Base-by-base conservation (phyloP, 2,888 invertebrate species). In the Sinohyriopsis cumingii region DNA sequence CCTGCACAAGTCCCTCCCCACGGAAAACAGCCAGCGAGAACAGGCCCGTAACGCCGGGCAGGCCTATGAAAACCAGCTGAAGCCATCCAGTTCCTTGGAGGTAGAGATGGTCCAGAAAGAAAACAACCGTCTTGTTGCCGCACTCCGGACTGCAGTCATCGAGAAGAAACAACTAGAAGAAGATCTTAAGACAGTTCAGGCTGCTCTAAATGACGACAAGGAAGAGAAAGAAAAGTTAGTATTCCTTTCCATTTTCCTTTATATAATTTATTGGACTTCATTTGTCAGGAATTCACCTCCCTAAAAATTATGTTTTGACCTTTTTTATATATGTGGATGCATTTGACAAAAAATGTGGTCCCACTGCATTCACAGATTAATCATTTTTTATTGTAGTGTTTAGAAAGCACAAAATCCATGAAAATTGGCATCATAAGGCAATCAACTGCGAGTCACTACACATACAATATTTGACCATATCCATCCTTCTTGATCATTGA, bases 1-100 rank as follows among this genome's bases (percentile, higher is more conserved):
- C 77, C 76, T 86, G 65, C 84, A 86, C 80, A 85, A 86, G 78
- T 85, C 85, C 67, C 79, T 86, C 76, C 75, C 84, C 67, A 72
- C 77, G 69, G 85, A 86, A 67, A 78, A 81, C 64, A 75, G 78
- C 74, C 64, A 76, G 63, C 72, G 79, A 57, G 80, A 85, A 75
- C 78, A 79, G 79, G 72, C 79, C 77, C 80, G 83, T 78, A 75
- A 84, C 75, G 78, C 84, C 65, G 70, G 78, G 59, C 66, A 77
- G 68, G 68, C 72, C 75, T 68, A 78, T 68, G 73, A 82, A 67
- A 78, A 77, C 56, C 75, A 84, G 63, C 69, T 84, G 56, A 75
- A 72, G 25, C 28, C 57, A n/a, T 68, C 69, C 53, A 71, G 65
- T 45, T 74, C 77, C 33, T 45, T 75, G 19, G 79, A 82, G 67